These are phyloP conservation scores for Ophion ventricosus DNA, from an alignment of 2,888 invertebrate species.

Conservation along the genomic window DNA sequence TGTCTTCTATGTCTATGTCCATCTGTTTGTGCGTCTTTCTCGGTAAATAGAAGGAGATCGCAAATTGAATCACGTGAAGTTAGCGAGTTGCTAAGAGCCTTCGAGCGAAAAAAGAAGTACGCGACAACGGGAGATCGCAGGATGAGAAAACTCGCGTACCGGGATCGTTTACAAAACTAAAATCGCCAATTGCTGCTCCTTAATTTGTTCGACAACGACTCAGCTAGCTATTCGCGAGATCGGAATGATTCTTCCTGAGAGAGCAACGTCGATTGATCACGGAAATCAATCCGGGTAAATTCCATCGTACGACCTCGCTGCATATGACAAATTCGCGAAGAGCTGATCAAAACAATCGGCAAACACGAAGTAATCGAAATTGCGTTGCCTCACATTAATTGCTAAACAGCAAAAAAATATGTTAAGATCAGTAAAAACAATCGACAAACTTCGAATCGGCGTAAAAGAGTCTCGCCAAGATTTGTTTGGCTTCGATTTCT, in stretches of 20 bases:
- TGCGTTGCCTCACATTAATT: too few relatives aligned
- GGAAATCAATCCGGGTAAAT: not conserved
- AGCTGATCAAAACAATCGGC: not conserved
- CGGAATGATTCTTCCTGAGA: constrained; percentile 5
- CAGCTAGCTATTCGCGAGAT: not conserved
- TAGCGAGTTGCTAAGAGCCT: constrained; percentile 26
- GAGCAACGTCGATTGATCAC: not conserved
- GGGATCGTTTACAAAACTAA: constrained; percentile 19
- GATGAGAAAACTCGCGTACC: constrained; percentile 17
- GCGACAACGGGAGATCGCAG: constrained; percentile 10
- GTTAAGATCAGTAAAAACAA: too few relatives aligned
- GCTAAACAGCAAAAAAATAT: too few relatives aligned
- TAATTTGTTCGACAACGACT: constrained; percentile 3
- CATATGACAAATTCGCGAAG: not conserved
- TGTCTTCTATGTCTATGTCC: not conserved
- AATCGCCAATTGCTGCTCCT: constrained; percentile 19
- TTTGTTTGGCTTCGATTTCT: too few relatives aligned
- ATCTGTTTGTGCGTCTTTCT: not conserved
- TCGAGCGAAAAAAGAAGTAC: constrained; percentile 16
- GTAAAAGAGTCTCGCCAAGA: too few relatives aligned
- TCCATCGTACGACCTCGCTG: not conserved
- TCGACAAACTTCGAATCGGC: too few relatives aligned
- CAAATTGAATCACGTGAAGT: constrained; percentile 58
- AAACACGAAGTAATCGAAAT: not conserved
- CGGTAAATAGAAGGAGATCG: constrained; percentile 18